phyloP scores from a whole-genome alignment of 2,113 vertebrate genomes.

The Nothocercus nigrocapillus region DNA sequence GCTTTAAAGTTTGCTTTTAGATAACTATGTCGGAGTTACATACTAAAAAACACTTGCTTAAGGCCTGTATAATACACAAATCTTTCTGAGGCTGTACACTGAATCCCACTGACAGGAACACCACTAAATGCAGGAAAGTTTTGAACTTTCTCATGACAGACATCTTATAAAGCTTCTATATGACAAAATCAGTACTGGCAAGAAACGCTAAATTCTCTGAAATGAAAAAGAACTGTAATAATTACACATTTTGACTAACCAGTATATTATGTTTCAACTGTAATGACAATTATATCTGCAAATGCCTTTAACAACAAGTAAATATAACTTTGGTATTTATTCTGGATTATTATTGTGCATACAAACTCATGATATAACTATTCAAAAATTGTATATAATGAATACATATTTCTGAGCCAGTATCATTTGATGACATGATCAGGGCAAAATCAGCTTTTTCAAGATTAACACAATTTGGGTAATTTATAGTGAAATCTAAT shows the following conservation, averaged over 20 bases:
- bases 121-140: not conserved
- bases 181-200: not conserved
- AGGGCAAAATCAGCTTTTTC: not conserved
- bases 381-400: not conserved
- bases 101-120: not conserved
- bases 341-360: rapidly evolving
- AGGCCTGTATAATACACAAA: not conserved
- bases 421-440: not conserved
- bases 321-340: not conserved
- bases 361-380: not conserved
- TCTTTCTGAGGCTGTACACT: not conserved
- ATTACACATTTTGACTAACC: not conserved
- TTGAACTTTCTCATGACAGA: not conserved
- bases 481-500: not conserved
- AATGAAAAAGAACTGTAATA: not conserved
- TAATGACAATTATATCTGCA: not conserved
- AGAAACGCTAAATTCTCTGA: not conserved
- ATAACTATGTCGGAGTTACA: not conserved
- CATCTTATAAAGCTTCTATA: not conserved
- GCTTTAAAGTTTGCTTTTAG: not conserved
- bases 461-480: not conserved
- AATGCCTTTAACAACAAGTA: not conserved
- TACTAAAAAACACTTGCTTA: not conserved
- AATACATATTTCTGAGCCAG: not conserved
- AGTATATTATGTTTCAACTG: not conserved